Evolutionary conservation across 2,888 invertebrate species (phyloP), one percentile per base, ranked within the genome.

Genomic region (Heteromurus nitidus): DNA sequence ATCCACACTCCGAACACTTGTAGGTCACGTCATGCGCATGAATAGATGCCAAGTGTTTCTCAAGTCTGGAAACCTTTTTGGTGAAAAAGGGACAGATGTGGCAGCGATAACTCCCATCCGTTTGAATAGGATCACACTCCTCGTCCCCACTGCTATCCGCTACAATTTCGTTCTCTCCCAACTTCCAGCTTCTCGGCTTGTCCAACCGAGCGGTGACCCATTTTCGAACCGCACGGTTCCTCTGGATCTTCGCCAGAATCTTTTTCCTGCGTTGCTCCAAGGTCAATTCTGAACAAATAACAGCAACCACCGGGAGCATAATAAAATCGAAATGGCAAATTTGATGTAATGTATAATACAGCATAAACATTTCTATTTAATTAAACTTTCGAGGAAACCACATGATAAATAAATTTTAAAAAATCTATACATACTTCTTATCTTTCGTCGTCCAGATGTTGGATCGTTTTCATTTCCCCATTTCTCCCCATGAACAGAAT

Each of bases 1-100:
- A 93, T n/a, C 91, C 90, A 88, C 93, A 93, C 67, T 92, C 88
- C 42, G 91, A 91, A 88, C 93, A 93, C 86, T 91, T 91, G 86
- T 92, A 92, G 2, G 91, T 91, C 2, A 92, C 91, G 88, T 92
- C 91, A 86, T 91, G 90, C 18, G 91, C 90, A 88, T 92, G 92
- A 80, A 91, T 90, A 62, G 90, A 87, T 2, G 92, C 91, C 68
- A 91, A 89, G 88, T 92, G 92, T 84, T 91, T 90, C 87, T 92
- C 91, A 77, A 92, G 88, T 53, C 91, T 87, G 31, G 90, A 88
- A 47, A 91, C 90, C 84, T 91, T 91, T 84, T 90, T 90, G 28
- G 91, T 90, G 58, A 89, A 89, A 83, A 90, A 91, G 64, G 90
- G 90, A 88, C 92, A 92, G 76, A 91, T 90, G 20, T 91, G 91